A percentile compares a stretch with the other conserved stretches of the same genome.
These are phyloP conservation scores for Nebria salina DNA, from an alignment of 2,888 invertebrate genomes.

Conservation along the genomic window DNA sequence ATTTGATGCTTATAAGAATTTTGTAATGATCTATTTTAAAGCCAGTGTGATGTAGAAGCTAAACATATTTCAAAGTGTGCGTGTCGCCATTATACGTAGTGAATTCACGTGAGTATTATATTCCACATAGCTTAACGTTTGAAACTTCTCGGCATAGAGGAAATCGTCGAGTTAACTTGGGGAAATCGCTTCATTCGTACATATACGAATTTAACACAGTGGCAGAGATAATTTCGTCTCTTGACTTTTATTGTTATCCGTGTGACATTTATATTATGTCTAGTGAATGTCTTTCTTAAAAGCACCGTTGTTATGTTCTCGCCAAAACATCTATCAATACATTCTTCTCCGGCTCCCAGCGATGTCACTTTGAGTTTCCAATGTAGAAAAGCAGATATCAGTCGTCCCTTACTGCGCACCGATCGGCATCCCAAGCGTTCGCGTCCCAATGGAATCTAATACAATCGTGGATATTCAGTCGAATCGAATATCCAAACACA, in stretches of 20 bases:
- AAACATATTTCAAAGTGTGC: background rate
- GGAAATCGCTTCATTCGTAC: slow-evolving; percentile 2
- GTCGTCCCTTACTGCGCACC: background rate
- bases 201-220: slow-evolving; percentile 1
- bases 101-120: background rate
- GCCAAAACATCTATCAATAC: slow-evolving; percentile 14
- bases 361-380: slow-evolving; percentile 10
- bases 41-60: background rate
- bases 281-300: background rate
- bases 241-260: slow-evolving; percentile 13
- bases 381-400: background rate
- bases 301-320: slow-evolving; percentile 10
- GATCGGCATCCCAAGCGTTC: background rate
- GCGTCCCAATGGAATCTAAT: background rate
- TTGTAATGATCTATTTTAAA: background rate
- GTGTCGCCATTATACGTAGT: background rate
- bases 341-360: background rate
- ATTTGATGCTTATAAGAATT: background rate
- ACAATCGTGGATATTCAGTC: slow-evolving; percentile 28
- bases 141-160: slow-evolving; percentile 2
- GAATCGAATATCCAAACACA: slow-evolving; percentile 29
- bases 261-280: slow-evolving; percentile 16
- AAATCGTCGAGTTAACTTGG: slow-evolving; percentile 16
- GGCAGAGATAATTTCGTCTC: slow-evolving; percentile 18
- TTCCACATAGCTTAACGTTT: background rate